Percentiles rank a stretch among this genome's conserved stretches.
Conservation (phyloP, 2,113 vertebrate genomes). For the Haplotaxodon microlepis region DNA sequence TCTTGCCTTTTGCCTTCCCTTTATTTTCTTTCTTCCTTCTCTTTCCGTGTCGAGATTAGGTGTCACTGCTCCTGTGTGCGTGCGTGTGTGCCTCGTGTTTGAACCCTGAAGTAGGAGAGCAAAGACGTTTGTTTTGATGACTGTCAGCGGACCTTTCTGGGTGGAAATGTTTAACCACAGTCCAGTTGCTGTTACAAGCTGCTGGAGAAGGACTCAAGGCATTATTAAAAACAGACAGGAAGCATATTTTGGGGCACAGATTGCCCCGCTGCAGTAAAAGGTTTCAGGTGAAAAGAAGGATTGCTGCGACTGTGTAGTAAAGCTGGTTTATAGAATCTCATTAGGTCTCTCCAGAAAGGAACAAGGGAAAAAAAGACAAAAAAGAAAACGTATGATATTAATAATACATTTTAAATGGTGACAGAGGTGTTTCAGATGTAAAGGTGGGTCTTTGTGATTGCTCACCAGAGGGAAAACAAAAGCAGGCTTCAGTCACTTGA, state of each 20-base stretch:
- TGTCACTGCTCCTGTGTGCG: slow-evolving; percentile 42
- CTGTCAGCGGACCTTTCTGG: slow-evolving; percentile 23
- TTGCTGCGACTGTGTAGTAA: not conserved
- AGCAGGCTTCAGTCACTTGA: slow-evolving; percentile 47
- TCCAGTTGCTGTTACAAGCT: slow-evolving; percentile 31
- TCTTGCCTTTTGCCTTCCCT: not conserved
- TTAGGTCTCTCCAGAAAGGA: not conserved
- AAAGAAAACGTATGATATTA: not conserved
- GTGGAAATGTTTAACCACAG: slow-evolving; percentile 56
- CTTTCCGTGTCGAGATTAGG: slow-evolving; percentile 37
- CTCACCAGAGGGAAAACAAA: not conserved
- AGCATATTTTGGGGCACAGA: not conserved
- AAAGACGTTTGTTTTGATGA: slow-evolving; percentile 51
- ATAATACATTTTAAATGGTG: not conserved
- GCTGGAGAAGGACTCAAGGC: slow-evolving; percentile 6
- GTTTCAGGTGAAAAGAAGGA: not conserved
- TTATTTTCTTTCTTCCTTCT: not conserved
- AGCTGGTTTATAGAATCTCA: not conserved
- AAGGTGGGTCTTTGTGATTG: slow-evolving; percentile 4
- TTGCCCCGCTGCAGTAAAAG: not conserved
- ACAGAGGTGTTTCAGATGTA: not conserved
- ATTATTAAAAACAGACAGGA: slow-evolving; percentile 33
- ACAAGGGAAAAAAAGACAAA: not conserved
- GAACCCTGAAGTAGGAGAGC: slow-evolving; percentile 27
- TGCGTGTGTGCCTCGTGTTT: slow-evolving; percentile 21